Evolutionary conservation across 2,888 invertebrate species (phyloP).

Genomic region (Halocaridina rubra): DNA sequence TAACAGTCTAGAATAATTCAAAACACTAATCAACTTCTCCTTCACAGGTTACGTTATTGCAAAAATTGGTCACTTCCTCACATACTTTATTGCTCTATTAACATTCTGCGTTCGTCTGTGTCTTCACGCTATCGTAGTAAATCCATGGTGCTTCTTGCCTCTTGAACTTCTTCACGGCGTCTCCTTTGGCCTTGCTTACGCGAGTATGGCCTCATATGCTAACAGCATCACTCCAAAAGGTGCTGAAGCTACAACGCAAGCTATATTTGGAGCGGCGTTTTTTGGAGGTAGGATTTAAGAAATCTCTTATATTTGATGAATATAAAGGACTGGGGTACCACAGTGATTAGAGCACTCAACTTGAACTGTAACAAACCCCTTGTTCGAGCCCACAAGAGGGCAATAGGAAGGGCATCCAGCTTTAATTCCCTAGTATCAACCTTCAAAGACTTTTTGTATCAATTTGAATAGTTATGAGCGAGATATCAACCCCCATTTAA

Average conservation of each 20-base stretch:
- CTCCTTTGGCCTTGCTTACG: constrained; percentile 88
- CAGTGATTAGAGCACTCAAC: too few species aligned
- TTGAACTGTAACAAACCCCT: too few species aligned
- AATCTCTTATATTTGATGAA: too few species aligned
- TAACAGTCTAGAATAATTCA: too few species aligned
- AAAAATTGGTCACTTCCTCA: constrained; percentile 82
- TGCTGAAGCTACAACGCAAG: constrained; percentile 41
- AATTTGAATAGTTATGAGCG: too few species aligned
- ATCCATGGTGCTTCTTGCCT: constrained; percentile 86
- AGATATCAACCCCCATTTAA: too few species aligned
- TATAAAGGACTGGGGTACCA: too few species aligned
- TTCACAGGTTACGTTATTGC: constrained; percentile 76
- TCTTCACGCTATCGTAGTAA: constrained; percentile 81
- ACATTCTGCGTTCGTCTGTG: constrained; percentile 84
- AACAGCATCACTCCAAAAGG: constrained; percentile 82
- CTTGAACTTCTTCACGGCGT: constrained; percentile 89
- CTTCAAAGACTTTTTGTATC: too few species aligned
- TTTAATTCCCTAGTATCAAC: too few species aligned
- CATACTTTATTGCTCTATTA: constrained; percentile 84
- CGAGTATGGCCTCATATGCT: constrained; percentile 89
- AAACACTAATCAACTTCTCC: too few species aligned
- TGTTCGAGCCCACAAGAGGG: too few species aligned
- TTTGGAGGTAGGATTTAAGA: constrained; percentile 41
- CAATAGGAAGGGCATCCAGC: too few species aligned
- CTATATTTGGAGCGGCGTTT: constrained; percentile 40